Conservation (phyloP, 2,888 invertebrate genomes). For the Drosophila histrio region DNA sequence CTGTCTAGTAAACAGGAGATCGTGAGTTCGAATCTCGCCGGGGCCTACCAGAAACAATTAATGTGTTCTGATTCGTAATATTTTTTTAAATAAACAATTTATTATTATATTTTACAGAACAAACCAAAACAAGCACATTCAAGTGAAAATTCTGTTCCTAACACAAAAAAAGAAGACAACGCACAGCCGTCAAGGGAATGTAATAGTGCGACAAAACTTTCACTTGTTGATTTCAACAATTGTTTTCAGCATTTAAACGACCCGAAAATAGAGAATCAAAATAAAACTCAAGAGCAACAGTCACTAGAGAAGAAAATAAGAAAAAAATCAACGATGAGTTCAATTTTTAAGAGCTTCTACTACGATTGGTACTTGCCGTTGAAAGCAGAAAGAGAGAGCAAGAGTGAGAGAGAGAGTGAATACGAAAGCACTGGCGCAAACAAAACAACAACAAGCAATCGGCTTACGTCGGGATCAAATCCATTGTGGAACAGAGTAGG, state of each 20-base stretch:
- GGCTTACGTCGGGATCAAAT: not conserved
- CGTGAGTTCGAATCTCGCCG: constrained; percentile 84
- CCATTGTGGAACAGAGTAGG: constrained; percentile 7
- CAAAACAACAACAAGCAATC: not conserved
- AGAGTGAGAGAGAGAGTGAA: not conserved
- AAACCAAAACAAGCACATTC: not conserved
- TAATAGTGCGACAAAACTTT: constrained; percentile 15
- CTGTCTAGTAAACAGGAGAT: constrained; percentile 85
- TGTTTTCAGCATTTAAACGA: constrained; percentile 53
- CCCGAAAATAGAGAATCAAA: not conserved
- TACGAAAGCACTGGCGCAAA: not conserved
- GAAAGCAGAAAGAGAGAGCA: constrained; percentile 7
- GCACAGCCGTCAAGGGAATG: constrained; percentile 18
- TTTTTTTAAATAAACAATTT: not conserved
- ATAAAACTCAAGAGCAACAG: not conserved
- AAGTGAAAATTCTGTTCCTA: not conserved
- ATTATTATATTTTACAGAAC: not conserved
- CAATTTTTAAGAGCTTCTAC: constrained; percentile 43
- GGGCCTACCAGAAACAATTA: constrained; percentile 69
- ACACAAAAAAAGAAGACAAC: not conserved
- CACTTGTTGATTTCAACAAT: constrained; percentile 56
- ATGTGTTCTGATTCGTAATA: not conserved
- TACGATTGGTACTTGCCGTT: constrained; percentile 62
- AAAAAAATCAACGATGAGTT: constrained; percentile 23
- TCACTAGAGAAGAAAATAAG: not conserved